These are phyloP conservation scores for Pristionchus maxplancki DNA, from an alignment of 2,888 invertebrate genomes.

Conservation along the genomic window DNA sequence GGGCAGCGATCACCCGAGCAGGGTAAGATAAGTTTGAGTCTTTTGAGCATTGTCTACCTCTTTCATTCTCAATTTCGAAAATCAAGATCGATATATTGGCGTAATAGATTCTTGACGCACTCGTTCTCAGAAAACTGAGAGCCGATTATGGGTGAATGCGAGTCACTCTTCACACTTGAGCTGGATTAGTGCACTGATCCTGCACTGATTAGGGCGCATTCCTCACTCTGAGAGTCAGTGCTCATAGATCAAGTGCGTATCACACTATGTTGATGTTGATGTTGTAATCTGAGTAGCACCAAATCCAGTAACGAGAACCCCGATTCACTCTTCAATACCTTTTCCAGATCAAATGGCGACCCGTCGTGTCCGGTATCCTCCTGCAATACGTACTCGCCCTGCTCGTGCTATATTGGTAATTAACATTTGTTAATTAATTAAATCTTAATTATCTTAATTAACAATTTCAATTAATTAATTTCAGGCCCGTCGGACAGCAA, in stretches of 20 bases:
- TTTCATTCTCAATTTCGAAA: no score
- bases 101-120: no score
- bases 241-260: not conserved
- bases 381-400: conserved; percentile 90
- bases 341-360: conserved; percentile 82
- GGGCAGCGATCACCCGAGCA: conserved; percentile 6
- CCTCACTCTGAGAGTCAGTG: not conserved
- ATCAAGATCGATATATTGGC: no score
- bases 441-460: not conserved
- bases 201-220: not conserved
- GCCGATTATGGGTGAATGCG: not conserved
- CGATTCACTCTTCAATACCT: not conserved
- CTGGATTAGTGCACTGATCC: not conserved
- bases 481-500: conserved; percentile 78
- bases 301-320: no score
- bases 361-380: conserved; percentile 87
- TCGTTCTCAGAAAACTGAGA: not conserved
- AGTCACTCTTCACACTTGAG: not conserved
- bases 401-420: conserved; percentile 88
- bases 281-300: no score
- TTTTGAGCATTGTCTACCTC: no score
- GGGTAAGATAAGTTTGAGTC: no score
- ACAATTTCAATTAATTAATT: no score
- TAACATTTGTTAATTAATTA: not conserved
- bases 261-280: no score